Percentiles rank a stretch among this genome's conserved stretches.
phyloP scores from a whole-genome alignment of 2,113 vertebrate genomes.

The Octodon degus region DNA sequence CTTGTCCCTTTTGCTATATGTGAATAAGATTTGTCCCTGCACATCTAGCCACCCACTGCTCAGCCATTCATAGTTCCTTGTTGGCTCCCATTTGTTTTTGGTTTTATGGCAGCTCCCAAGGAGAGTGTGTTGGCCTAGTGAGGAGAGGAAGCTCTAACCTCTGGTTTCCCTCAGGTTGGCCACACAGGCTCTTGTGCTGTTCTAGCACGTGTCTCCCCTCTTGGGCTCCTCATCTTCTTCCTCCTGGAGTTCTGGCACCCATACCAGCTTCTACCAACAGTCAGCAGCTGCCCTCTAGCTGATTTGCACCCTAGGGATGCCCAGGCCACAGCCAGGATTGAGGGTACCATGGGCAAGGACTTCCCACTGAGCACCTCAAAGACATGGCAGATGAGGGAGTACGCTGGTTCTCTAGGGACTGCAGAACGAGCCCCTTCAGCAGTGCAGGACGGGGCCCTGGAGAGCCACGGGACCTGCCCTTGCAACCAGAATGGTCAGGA shows the following conservation, averaged over 20 bases:
- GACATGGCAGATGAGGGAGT: not conserved
- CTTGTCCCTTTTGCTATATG: not conserved
- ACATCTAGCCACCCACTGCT: not conserved
- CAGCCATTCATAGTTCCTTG: not conserved
- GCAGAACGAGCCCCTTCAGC: not conserved
- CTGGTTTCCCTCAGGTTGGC: not conserved
- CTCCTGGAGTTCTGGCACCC: not conserved
- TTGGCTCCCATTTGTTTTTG: not conserved
- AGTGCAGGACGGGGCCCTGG: not conserved
- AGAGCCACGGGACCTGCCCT: not conserved
- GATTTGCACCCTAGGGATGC: rapidly evolving
- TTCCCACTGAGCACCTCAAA: not conserved
- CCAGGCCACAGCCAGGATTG: no score
- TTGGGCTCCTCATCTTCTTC: not conserved
- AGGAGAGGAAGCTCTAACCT: no score
- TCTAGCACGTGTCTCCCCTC: not conserved
- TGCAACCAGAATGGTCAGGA: not conserved
- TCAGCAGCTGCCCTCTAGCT: not conserved
- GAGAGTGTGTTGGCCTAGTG: not conserved
- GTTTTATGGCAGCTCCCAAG: not conserved
- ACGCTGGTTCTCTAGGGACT: not conserved
- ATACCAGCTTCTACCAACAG: not conserved
- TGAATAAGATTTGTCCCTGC: not conserved
- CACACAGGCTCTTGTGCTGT: not conserved
- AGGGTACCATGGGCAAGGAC: not conserved